Evolutionary conservation across 2,888 invertebrate genomes (phyloP).

Genomic region (Apamea epomidion): DNA sequence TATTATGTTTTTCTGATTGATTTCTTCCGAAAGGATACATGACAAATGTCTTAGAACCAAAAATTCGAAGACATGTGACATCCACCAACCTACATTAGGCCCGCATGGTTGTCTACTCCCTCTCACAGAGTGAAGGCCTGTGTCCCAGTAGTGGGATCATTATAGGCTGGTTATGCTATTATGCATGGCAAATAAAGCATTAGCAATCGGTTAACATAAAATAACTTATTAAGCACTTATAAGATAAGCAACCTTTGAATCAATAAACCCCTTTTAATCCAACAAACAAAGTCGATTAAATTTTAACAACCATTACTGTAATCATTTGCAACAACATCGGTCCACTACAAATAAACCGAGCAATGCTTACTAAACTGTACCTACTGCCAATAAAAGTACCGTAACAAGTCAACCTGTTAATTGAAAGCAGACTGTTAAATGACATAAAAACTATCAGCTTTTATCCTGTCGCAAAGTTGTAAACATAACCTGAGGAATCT

Average conservation of each 20-base stretch:
- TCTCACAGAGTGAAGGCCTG: too few relatives aligned
- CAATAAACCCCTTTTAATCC: background rate
- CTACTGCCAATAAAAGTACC: slow-evolving; percentile 8
- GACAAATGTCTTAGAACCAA: too few relatives aligned
- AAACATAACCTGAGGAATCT: slow-evolving; percentile 14
- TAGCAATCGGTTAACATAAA: background rate
- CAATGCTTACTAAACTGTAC: background rate
- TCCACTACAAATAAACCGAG: slow-evolving; percentile 2
- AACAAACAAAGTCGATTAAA: background rate
- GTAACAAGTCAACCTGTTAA: slow-evolving; percentile 26
- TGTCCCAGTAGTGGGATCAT: too few relatives aligned
- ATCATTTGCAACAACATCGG: background rate
- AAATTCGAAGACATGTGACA: too few relatives aligned
- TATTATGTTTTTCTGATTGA: background rate
- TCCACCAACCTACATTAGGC: too few relatives aligned
- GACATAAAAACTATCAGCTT: slow-evolving; percentile 4
- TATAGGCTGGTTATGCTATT: too few relatives aligned
- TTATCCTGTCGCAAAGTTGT: slow-evolving; percentile 12
- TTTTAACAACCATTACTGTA: slow-evolving; percentile 1
- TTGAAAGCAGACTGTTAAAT: slow-evolving; percentile 26
- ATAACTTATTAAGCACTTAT: background rate
- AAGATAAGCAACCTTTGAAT: background rate
- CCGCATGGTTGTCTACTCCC: too few relatives aligned
- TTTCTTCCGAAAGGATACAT: background rate
- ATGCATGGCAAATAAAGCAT: background rate